Base-by-base conservation (phyloP, 2,797 vertebrate genomes). In the Chaetodon trifasciatus region DNA sequence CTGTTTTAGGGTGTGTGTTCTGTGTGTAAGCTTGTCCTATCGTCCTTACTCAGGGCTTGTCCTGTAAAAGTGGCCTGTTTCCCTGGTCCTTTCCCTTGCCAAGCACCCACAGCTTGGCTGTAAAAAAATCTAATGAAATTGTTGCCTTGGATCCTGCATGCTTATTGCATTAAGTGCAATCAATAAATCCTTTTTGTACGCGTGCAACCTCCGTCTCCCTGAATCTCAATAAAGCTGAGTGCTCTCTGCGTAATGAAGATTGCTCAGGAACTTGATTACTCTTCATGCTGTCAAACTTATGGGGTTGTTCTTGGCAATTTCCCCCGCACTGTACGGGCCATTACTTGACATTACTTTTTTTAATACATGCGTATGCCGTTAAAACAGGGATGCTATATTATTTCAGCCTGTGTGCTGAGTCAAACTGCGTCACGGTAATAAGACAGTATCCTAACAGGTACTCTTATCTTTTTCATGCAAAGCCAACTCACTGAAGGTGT, bases 151-250 rank as follows among this genome's bases (percentile, higher is more conserved):
- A 93, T 86, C 91, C 92, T 88, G 90, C 87, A 90, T 94, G 82
- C 92, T 95, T 95, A 96, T 96, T 96, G 91, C 91, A 94, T 96
- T 96, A 96, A 95, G 93, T 94, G 93, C 93, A 92, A 96, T 96
- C 95, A 94, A 96, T 96, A 96, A 96, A 95, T 95, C 93, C 90
- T 90, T 89, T 94, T 91, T 91, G 88, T 92, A 81, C 63, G 72
- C 91, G 86, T 75, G 89, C 92, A 88, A 82, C 88, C 88, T 86
- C 83, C 76, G 78, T 82, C 85, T 81, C 81, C 80, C 90, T 86
- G 92, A 93, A 92, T 95, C 91, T 93, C 92, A 96, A 96, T 96
- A 95, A 93, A 91, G 92, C 92, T 92, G 92, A 96, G 95, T 95
- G 95, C 95, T 94, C 88, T 94, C 81, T 65, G 85, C 85, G 70